Evolutionary conservation across 23 tunicate species (phyloP), one percentile per base, ranked within the genome.

Genomic region (Halocynthia roretzi): DNA sequence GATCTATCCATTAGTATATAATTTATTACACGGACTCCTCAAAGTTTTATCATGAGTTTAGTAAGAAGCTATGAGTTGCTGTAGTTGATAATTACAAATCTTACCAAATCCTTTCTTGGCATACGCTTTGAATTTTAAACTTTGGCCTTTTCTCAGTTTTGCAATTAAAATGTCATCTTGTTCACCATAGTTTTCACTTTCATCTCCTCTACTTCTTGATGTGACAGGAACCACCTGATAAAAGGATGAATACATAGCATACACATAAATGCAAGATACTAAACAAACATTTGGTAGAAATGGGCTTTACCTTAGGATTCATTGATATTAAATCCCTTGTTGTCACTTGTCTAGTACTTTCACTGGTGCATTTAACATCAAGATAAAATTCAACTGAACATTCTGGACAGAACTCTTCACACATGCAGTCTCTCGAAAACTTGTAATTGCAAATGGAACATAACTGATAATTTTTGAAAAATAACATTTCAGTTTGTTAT

Each of bases 81-180:
- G 44, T 31, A 31, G 44, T 31, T 31, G 44, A 31, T 31, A 31
- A 31, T 31, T 31, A 31, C 44, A 31, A 31, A 4, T 31, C 44
- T 63, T 52, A 76, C 96, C 99, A 67, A 96, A 96, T 51, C 99
- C 99, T 71, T 96, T 96, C 61, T 89, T 89, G 7, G 99, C 99
- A 63, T 78, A 95, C 6, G 99, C 99, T 65, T 84, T 87, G 70
- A 96, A 86, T 81, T 96, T 96, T 22, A 96, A 62, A 31, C 88
- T 40, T 65, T 96, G 99, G n/a, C 99, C 99, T 67, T 96, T 96
- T 22, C 99, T 77, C 7, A 96, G 85, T 80, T 96, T 96, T 6
- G 80, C 96, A 53, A 96, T 85, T 68, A 96, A 68, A 50, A 96
- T 96, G 57, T 95, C 95, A 52, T 96, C 87, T 70, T 89, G 92